Percentiles rank a stretch among this genome's conserved stretches.
Evolutionary conservation across 2,797 vertebrate species (phyloP).

Genomic region (Cyclura pinguis): DNA sequence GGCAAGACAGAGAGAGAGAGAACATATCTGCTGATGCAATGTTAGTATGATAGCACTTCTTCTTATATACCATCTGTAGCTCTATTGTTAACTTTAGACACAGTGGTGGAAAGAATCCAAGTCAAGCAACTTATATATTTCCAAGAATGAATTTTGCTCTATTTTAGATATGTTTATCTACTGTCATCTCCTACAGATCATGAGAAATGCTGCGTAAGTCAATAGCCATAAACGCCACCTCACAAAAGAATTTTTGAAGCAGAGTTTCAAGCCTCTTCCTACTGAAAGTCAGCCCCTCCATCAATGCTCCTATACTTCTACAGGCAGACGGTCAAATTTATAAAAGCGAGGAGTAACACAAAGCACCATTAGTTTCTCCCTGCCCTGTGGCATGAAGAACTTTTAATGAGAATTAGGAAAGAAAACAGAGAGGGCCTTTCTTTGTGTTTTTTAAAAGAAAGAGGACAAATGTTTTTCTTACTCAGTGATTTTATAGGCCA

Average conservation of each 20-base stretch:
- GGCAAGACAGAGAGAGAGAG: neutral
- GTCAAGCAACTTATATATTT: constrained; percentile 11
- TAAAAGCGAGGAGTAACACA: neutral
- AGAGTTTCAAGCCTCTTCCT: neutral
- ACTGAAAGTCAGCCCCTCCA: neutral
- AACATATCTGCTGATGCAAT: constrained; percentile 27
- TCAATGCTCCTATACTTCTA: neutral
- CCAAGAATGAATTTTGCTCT: constrained; percentile 23
- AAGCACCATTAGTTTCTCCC: neutral
- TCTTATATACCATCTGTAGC: constrained; percentile 7
- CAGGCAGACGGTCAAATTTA: neutral
- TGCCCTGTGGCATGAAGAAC: neutral
- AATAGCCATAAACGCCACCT: neutral
- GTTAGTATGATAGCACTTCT: neutral
- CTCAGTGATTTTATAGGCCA: neutral
- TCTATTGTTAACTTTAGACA: constrained; percentile 42
- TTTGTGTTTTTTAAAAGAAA: neutral
- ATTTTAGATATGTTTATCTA: neutral
- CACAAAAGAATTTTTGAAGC: constrained; percentile 21
- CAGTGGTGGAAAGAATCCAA: constrained; percentile 15
- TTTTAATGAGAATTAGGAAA: neutral
- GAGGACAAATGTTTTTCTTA: neutral
- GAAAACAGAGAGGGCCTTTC: neutral
- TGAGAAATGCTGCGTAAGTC: neutral
- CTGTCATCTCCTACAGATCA: neutral